Evolutionary conservation across 2,797 vertebrate species (phyloP).

Genomic region (Bufotes viridis): DNA sequence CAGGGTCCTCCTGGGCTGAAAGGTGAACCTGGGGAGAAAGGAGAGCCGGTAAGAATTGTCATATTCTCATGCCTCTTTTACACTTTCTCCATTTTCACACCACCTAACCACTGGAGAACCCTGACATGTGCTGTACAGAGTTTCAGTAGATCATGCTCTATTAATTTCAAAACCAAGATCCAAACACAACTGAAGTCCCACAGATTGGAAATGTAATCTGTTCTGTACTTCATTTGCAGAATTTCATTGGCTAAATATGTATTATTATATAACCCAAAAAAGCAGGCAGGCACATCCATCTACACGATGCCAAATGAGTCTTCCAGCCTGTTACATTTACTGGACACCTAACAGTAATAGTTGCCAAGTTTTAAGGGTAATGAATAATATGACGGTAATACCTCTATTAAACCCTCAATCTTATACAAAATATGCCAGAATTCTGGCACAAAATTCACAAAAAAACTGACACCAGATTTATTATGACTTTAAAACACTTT

Average conservation of each 20-base stretch:
- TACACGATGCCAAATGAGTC: neutral
- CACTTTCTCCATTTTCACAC: constrained; percentile 2
- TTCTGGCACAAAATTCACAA: no score
- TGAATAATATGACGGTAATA: no score
- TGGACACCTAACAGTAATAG: neutral
- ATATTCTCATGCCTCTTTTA: neutral
- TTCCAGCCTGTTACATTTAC: neutral
- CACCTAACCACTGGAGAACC: constrained; percentile 19
- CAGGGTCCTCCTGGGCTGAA: constrained; percentile 87
- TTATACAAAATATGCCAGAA: no score
- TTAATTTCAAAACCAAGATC: neutral
- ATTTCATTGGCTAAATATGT: neutral
- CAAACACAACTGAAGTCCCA: neutral
- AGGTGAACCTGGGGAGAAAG: constrained; percentile 91
- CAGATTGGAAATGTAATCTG: neutral
- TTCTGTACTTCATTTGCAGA: neutral
- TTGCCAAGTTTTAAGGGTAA: neutral
- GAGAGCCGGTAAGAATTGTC: constrained; percentile 86
- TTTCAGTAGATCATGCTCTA: neutral
- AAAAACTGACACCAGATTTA: no score
- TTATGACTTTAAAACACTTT: no score
- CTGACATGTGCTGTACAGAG: neutral
- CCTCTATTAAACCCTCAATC: no score
- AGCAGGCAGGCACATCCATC: neutral
- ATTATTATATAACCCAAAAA: no score